Evolutionary conservation across 1,140 invertebrate genomes (phyloP).

Genomic region (Ostrea edulis): DNA sequence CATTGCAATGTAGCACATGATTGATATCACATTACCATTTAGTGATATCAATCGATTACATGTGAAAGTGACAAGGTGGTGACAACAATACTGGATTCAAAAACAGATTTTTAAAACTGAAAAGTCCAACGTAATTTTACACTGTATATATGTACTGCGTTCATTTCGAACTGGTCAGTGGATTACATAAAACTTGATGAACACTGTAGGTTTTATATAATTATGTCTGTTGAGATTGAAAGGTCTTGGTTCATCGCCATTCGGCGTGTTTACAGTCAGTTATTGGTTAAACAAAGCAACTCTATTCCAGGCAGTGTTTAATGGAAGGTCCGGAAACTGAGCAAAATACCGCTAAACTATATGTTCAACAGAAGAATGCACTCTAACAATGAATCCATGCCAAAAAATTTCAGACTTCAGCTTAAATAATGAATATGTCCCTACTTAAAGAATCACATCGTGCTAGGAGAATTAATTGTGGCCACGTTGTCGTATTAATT

Average conservation of each 20-base stretch:
- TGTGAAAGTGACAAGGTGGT: no score
- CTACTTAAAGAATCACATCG: neutral
- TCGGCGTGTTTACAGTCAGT: no score
- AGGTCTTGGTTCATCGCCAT: no score
- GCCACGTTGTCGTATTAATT: slow-evolving; percentile 29
- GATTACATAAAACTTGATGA: no score
- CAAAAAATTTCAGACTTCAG: neutral
- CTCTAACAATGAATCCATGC: neutral
- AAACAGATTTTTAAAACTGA: no score
- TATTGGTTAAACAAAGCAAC: no score
- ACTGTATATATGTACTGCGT: no score
- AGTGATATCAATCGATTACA: neutral
- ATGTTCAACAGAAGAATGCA: neutral
- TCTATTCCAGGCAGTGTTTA: neutral
- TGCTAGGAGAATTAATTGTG: slow-evolving; percentile 26
- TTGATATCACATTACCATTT: neutral
- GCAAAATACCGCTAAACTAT: neutral
- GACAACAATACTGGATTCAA: no score
- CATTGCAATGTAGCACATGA: neutral
- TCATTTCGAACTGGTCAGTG: no score
- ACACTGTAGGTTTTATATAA: no score
- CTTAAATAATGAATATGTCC: neutral
- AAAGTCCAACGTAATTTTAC: no score
- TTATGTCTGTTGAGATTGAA: no score
- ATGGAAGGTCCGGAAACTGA: neutral